Evolutionary conservation across 2,888 invertebrate genomes (phyloP).

Genomic region (Drosophila putrida): DNA sequence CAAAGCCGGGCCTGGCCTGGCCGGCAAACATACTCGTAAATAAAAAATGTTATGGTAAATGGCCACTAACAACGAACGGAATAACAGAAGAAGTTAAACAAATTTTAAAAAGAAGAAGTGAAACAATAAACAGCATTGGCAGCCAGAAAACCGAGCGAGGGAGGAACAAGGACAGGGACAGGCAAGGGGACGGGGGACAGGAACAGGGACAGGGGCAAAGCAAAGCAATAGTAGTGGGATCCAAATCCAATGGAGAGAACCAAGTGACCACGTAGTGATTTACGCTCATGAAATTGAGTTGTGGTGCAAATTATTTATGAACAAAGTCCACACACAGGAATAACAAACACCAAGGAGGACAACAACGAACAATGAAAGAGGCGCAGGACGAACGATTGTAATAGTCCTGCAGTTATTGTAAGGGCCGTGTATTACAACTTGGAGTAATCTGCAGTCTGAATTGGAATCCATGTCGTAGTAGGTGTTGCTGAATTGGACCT

Average conservation of each 20-base stretch:
- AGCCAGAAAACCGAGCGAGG: constrained; percentile 29
- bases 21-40: background rate
- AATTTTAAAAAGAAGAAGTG: constrained; percentile 36
- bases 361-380: constrained; percentile 32
- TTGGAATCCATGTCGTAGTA: too few species aligned
- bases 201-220: too few species aligned
- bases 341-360: constrained; percentile 41
- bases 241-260: constrained; percentile 54
- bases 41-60: constrained; percentile 60
- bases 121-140: constrained; percentile 69
- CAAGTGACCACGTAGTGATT: constrained; percentile 78
- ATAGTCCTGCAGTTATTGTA: too few species aligned
- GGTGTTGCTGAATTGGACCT: too few species aligned
- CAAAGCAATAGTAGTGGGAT: constrained; percentile 12
- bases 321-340: constrained; percentile 73
- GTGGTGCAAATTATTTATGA: constrained; percentile 52
- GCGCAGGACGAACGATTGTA: too few species aligned
- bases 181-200: too few species aligned
- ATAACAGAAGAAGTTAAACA: constrained; percentile 51
- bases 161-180: background rate
- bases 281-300: constrained; percentile 75
- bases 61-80: constrained; percentile 52
- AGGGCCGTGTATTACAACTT: too few species aligned
- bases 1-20: too few species aligned
- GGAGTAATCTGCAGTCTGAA: too few species aligned